Evolutionary conservation across 1,140 invertebrate genomes (phyloP).

Genomic region (Caerostris darwini): DNA sequence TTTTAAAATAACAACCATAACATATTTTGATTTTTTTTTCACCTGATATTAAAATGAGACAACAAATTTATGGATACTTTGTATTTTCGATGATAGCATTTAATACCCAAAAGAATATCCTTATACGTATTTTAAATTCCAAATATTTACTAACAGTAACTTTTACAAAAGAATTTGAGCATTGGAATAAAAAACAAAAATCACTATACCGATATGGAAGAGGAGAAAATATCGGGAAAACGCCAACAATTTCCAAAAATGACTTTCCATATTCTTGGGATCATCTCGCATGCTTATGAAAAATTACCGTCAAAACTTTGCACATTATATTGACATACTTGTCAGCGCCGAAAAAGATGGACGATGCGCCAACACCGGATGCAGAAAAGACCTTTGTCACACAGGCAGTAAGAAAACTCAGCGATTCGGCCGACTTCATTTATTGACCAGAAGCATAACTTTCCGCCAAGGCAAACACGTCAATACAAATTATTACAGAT

Average conservation of each 20-base stretch:
- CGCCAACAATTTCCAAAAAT: not conserved
- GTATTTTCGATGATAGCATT: too few relatives aligned
- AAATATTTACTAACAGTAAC: too few relatives aligned
- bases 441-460: not conserved
- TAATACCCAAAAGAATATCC: too few relatives aligned
- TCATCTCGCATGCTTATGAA: constrained; percentile 18
- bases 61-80: too few relatives aligned
- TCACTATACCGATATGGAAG: too few relatives aligned
- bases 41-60: too few relatives aligned
- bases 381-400: not conserved
- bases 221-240: not conserved
- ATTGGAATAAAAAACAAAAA: too few relatives aligned
- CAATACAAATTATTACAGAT: not conserved
- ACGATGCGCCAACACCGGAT: not conserved
- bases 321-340: constrained; percentile 20
- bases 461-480: not conserved
- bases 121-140: too few relatives aligned
- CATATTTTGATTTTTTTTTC: too few relatives aligned
- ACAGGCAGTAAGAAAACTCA: not conserved
- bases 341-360: constrained; percentile 20
- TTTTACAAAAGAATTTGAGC: too few relatives aligned
- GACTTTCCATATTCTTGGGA: not conserved
- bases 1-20: too few relatives aligned
- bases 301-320: constrained; percentile 7
- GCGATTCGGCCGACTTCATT: not conserved